phyloP scores from a whole-genome alignment of 2,113 vertebrate species.

The Eubucco bourcierii region DNA sequence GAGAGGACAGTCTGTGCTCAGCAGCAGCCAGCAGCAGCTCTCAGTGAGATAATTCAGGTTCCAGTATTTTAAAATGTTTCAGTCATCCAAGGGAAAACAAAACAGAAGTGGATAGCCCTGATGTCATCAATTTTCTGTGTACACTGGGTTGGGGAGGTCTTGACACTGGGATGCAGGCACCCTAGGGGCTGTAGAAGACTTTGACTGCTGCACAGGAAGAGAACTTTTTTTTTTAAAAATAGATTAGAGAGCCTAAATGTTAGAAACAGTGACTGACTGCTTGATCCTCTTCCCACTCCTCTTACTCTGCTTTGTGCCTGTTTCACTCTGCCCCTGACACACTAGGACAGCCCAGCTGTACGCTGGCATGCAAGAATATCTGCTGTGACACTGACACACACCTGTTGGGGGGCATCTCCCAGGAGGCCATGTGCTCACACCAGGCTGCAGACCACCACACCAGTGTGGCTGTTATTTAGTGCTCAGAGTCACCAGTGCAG shows the following conservation, averaged over 20 bases:
- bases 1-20: neutral
- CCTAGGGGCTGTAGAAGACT: too few species aligned
- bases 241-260: too few species aligned
- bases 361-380: too few species aligned
- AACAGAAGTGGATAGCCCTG: neutral
- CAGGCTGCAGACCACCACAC: neutral
- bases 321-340: too few species aligned
- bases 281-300: too few species aligned
- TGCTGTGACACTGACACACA: too few species aligned
- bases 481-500: neutral
- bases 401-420: too few species aligned
- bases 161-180: rapidly evolving
- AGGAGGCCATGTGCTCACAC: too few species aligned
- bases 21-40: neutral
- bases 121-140: rapidly evolving
- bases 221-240: neutral
- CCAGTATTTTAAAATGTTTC: neutral
- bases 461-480: neutral
- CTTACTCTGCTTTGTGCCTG: too few species aligned
- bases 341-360: too few species aligned
- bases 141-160: rapidly evolving
- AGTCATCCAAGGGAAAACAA: neutral
- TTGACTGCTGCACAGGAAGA: neutral
- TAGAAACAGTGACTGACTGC: too few species aligned
- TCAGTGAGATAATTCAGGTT: neutral